Evolutionary conservation across 2,113 vertebrate genomes (phyloP).

Genomic region (Daboia siamensis): DNA sequence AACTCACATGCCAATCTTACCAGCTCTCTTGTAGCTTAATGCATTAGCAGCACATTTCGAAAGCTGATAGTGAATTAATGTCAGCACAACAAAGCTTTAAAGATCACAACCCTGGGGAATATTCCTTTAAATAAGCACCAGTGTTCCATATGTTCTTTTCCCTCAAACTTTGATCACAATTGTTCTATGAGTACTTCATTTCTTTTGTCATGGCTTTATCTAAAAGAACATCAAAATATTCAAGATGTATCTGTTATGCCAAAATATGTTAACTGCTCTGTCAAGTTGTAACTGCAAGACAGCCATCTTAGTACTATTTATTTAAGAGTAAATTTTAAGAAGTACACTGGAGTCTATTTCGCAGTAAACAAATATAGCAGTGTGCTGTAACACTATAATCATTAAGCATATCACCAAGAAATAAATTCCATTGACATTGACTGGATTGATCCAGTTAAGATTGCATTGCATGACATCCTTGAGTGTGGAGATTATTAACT

Average conservation of each 20-base stretch:
- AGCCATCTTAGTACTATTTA: not conserved
- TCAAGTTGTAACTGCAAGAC: not conserved
- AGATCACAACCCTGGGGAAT: conserved; percentile 35
- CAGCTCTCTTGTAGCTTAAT: conserved; percentile 35
- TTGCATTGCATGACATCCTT: not conserved
- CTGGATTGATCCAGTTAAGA: not conserved
- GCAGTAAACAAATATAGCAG: not conserved
- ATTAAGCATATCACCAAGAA: not conserved
- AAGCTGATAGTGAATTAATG: conserved; percentile 58
- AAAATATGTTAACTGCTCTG: not conserved
- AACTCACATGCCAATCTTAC: conserved; percentile 48
- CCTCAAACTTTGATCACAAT: conserved; percentile 23
- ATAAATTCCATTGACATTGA: not conserved
- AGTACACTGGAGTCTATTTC: not conserved
- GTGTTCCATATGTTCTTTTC: conserved; percentile 23
- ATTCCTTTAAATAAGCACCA: conserved; percentile 45
- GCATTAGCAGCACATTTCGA: conserved; percentile 40
- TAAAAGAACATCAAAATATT: not conserved
- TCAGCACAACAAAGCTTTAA: conserved; percentile 45
- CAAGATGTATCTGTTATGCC: not conserved
- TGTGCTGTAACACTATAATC: not conserved
- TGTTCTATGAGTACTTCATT: not conserved
- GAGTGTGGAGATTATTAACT: not conserved
- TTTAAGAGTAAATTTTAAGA: not conserved
- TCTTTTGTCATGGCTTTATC: not conserved